Conservation (phyloP, 1,140 invertebrate species). For the Drosophila burlai region DNA sequence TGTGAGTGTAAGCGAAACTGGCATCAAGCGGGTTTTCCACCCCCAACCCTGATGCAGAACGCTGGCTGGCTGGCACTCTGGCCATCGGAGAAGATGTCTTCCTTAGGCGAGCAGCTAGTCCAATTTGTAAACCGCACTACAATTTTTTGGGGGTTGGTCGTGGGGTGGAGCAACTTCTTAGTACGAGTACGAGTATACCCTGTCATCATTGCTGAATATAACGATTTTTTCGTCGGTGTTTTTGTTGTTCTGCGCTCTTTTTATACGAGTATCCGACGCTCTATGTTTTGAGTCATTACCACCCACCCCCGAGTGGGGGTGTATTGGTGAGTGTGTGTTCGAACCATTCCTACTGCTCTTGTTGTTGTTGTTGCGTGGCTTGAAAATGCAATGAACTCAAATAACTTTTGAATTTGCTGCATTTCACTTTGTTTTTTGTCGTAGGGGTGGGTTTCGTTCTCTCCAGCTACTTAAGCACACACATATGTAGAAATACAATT, state of each 20-base stretch:
- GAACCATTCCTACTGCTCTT: slow-evolving; percentile 27
- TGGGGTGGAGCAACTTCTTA: slow-evolving; percentile 22
- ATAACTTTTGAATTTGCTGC: slow-evolving; percentile 84
- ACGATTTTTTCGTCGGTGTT: slow-evolving; percentile 66
- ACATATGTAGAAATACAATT: slow-evolving; percentile 61
- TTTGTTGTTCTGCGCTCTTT: slow-evolving; percentile 56
- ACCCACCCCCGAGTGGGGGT: slow-evolving; percentile 65
- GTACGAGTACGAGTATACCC: slow-evolving; percentile 45
- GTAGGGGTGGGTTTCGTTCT: slow-evolving; percentile 73
- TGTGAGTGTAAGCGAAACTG: slow-evolving; percentile 18
- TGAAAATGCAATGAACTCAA: slow-evolving; percentile 85
- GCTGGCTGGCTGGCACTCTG: slow-evolving; percentile 17
- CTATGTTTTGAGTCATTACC: slow-evolving; percentile 82
- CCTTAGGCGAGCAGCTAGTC: slow-evolving; percentile 33
- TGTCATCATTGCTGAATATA: slow-evolving; percentile 77
- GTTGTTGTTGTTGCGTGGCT: slow-evolving; percentile 74
- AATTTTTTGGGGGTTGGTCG: slow-evolving; percentile 41
- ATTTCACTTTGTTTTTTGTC: slow-evolving; percentile 70
- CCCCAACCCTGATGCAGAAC: slow-evolving; percentile 24
- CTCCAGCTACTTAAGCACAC: slow-evolving; percentile 70
- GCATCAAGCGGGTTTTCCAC: slow-evolving; percentile 42
- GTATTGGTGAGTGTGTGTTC: slow-evolving; percentile 23
- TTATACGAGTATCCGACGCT: slow-evolving; percentile 53
- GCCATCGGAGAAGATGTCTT: slow-evolving; percentile 40
- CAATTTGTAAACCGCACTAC: slow-evolving; percentile 60